Base-by-base conservation (phyloP, 2,888 invertebrate genomes). In the Pristionchus mayeri region DNA sequence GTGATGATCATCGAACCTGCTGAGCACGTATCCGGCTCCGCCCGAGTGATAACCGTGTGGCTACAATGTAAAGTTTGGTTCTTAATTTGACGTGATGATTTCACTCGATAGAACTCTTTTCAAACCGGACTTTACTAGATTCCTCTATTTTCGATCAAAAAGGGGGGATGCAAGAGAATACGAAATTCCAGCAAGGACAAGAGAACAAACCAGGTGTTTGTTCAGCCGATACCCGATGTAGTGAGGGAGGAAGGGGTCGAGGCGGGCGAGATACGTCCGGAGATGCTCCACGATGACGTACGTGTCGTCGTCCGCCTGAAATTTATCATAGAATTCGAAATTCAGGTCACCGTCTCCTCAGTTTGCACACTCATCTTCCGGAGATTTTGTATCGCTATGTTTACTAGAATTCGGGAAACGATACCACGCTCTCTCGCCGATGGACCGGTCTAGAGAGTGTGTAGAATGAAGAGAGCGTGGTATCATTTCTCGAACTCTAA, bases 141-240 rank as follows among this genome's bases (percentile, higher is more conserved):
- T n/a, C n/a, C n/a, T n/a, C n/a, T n/a, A n/a, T n/a, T n/a, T n/a
- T n/a, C n/a, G n/a, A n/a, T n/a, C n/a, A n/a, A n/a, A n/a, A n/a
- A n/a, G n/a, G n/a, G n/a, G n/a, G n/a, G n/a, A n/a, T n/a, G n/a
- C n/a, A n/a, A n/a, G n/a, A n/a, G n/a, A n/a, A n/a, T n/a, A n/a
- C n/a, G n/a, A n/a, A n/a, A 67, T 18, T 67, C 21, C 37, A 27
- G 7, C n/a, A 40, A 16, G 54, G 4, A 30, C 24, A 24, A 27
- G 7, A 18, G 27, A 48, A 48, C 76, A 3, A 27, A 76, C 76
- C 13, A 76, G 1, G n/a, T 76, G 76, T 76, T 76, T 76, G 48
- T 48, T 76, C 48, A 76, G 48, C 37, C 76, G 76, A 48, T 76
- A 76, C 48, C 76, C 76, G 18, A 76, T 76, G 37, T 76, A 76